phyloP scores from a whole-genome alignment of 2,113 vertebrate genomes.

The Sterrhoptilus dennistouni region DNA sequence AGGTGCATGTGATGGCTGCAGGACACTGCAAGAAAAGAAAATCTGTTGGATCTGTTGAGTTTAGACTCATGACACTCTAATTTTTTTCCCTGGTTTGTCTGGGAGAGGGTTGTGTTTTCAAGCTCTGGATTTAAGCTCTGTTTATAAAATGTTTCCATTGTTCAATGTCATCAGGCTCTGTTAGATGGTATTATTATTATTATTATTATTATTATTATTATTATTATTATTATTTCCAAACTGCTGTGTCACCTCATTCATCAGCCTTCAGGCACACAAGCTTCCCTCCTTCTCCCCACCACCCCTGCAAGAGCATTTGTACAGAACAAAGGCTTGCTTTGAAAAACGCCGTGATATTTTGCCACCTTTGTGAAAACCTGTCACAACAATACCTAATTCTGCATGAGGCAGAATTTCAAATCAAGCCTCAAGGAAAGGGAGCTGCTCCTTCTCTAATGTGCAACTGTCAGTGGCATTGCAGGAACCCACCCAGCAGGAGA shows the following conservation, averaged over 20 bases:
- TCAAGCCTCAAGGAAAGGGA: conserved; percentile 53
- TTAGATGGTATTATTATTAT: not conserved
- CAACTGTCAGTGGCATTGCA: not conserved
- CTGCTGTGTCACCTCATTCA: conserved; percentile 48
- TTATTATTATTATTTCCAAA: not conserved
- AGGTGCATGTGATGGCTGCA: not conserved
- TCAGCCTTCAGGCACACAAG: conserved; percentile 46
- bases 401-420: conserved; percentile 68
- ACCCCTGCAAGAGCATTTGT: conserved; percentile 68
- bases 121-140: not conserved
- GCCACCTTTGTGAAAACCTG: conserved; percentile 75
- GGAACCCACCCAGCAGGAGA: conserved; percentile 35
- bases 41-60: not conserved
- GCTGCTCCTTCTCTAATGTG: conserved; percentile 21
- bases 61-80: not conserved
- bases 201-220: not conserved
- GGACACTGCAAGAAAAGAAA: not conserved
- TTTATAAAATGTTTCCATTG: not conserved
- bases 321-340: conserved; percentile 79
- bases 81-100: not conserved
- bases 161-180: not conserved
- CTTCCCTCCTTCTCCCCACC: conserved; percentile 41
- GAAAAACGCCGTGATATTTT: conserved; percentile 72
- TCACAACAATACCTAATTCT: conserved; percentile 71
- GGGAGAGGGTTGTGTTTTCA: not conserved